phyloP scores from a whole-genome alignment of 2,113 vertebrate species.

The Neogobius melanostomus region DNA sequence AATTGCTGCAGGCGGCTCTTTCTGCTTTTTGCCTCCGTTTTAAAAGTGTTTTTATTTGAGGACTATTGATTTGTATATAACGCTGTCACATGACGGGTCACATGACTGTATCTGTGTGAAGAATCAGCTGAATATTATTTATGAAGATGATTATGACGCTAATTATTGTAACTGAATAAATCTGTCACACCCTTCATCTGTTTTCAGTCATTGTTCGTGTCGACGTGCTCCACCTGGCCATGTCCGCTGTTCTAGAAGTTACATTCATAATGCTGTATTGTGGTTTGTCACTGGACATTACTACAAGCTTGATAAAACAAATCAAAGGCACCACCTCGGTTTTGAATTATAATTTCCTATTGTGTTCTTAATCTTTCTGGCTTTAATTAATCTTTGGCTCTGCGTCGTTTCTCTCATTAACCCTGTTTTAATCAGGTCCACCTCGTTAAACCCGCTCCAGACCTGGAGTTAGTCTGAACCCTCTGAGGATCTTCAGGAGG shows the following conservation, averaged over 20 bases:
- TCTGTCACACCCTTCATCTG: not conserved
- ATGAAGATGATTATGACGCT: conserved; percentile 5
- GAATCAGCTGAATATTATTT: conserved; percentile 5
- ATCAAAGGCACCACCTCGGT: not conserved
- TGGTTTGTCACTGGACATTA: no score
- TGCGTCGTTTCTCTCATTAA: not conserved
- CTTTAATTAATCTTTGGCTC: conserved; percentile 3
- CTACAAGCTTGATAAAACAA: not conserved
- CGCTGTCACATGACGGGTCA: conserved; percentile 4
- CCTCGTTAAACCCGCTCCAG: not conserved
- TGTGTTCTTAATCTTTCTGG: conserved; percentile 1
- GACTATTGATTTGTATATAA: conserved; percentile 3
- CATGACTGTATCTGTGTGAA: conserved; percentile 5
- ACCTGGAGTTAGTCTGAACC: not conserved
- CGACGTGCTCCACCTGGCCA: not conserved
- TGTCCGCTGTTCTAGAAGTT: no score
- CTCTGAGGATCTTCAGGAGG: conserved; percentile 3
- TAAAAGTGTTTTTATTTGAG: conserved; percentile 1
- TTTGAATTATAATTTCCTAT: not conserved
- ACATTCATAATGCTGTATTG: no score
- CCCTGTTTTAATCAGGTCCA: conserved; percentile 6
- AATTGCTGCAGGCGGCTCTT: conserved; percentile 1
- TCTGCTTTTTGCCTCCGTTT: conserved; percentile 1
- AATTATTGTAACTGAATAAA: conserved; percentile 5
- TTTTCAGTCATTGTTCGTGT: not conserved